Evolutionary conservation across 2,113 vertebrate genomes (phyloP), one percentile per base, ranked within the genome.

Genomic region (Epinephelus fuscoguttatus): DNA sequence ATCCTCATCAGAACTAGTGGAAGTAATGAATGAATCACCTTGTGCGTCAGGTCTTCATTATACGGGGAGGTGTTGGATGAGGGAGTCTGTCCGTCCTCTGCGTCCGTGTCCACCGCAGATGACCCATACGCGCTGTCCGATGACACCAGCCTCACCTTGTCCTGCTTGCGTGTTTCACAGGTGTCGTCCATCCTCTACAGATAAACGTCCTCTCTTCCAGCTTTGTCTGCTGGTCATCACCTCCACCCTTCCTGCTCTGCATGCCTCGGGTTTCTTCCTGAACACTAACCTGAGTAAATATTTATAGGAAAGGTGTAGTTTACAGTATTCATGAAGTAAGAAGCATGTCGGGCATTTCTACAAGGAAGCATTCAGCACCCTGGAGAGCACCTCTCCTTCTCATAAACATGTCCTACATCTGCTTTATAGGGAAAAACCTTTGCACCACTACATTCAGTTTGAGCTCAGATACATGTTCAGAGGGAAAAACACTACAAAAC

Each of bases 11-110:
- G 10, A 66, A 67, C 10, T 64, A 27, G 14, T 18, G 53, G 23
- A 75, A 62, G 56, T 21, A 40, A 21, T 21, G 68, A 50, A 53
- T 2, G 25, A 3, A 13, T 67, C 80, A 96, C 95, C 95, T 96
- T 96, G 52, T 96, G 95, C 56, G 87, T 90, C n/a, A 95, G 88
- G 3, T 95, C 89, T 75, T 96, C 93, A 47, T 96, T 87, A 80
- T 95, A 96, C n/a, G 82, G 85, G 3, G 57, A 45, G 18, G 59
- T 56, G 79, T 15, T 25, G 37, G 73, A 30, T 4, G 78, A 80
- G 49, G 84, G 84, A 4, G 62, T 91, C 49, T 78, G 88, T 47
- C 82, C 68, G 4, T 93, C 91, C 74, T 93, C 86, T 30, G 87
- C 57, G 72, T 75, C 79, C 33, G 79, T 66, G 81, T 92, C 85